These are phyloP conservation scores for Tipula unca DNA, from an alignment of 2,888 invertebrate genomes.

Conservation along the genomic window DNA sequence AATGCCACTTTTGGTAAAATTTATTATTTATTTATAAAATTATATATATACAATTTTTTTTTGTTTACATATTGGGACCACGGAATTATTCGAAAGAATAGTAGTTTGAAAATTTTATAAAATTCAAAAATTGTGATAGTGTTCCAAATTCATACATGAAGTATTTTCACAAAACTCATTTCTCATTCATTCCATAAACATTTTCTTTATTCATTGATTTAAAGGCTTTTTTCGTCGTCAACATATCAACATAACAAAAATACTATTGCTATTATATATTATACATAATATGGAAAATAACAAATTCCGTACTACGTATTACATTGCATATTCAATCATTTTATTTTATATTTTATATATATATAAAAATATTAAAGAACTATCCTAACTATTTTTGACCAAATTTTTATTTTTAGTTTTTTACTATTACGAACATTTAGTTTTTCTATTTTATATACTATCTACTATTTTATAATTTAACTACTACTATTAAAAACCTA, in stretches of 20 bases:
- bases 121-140: background rate
- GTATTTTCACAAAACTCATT: background rate
- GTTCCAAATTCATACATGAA: background rate
- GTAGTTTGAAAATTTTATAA: background rate
- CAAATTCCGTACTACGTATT: background rate
- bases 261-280: background rate
- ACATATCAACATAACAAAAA: background rate
- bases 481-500: background rate
- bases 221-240: background rate
- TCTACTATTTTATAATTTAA: background rate
- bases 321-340: conserved; percentile 8
- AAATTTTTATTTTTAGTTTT: background rate
- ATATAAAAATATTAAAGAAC: background rate
- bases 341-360: background rate
- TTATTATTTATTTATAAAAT: background rate
- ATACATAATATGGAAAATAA: background rate
- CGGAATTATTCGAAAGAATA: background rate
- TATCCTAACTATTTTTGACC: background rate
- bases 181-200: background rate
- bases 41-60: background rate
- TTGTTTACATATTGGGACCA: background rate
- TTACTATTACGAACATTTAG: background rate
- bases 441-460: background rate
- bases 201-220: background rate
- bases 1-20: background rate